phyloP scores from a whole-genome alignment of 2,888 invertebrate species.

The Agapostemon virescens region DNA sequence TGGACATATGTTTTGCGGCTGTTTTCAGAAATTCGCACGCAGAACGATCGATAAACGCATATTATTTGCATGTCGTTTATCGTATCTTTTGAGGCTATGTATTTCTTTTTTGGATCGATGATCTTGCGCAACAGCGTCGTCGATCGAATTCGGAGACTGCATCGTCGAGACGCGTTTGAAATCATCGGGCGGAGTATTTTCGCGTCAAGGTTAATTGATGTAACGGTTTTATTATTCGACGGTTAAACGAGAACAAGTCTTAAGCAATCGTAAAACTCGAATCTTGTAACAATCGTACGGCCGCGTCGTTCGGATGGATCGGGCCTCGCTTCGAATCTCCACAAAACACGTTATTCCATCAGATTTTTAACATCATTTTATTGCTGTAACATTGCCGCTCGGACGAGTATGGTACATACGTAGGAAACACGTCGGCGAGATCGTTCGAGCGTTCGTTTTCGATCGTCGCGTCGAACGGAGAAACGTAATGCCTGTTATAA shows the following conservation, averaged over 20 bases:
- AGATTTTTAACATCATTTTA: slow-evolving; percentile 22
- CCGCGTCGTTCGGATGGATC: not conserved
- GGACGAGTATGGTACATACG: not conserved
- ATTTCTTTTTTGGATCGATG: not conserved
- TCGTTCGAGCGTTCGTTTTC: not conserved
- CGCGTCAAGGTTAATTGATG: slow-evolving; percentile 56
- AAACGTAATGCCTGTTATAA: slow-evolving; percentile 25
- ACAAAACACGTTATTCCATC: slow-evolving; percentile 2
- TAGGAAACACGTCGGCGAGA: slow-evolving; percentile 4
- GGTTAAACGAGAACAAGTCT: slow-evolving; percentile 38
- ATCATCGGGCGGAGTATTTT: slow-evolving; percentile 44
- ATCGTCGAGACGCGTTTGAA: slow-evolving; percentile 19
- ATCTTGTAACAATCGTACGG: not conserved
- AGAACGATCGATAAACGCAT: not conserved
- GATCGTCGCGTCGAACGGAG: not conserved
- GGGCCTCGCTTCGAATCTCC: not conserved
- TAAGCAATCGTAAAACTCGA: slow-evolving; percentile 25
- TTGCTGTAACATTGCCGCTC: slow-evolving; percentile 1
- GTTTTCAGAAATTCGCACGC: slow-evolving; percentile 22
- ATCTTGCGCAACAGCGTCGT: slow-evolving; percentile 31
- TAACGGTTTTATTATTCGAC: slow-evolving; percentile 46
- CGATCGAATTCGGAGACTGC: slow-evolving; percentile 21
- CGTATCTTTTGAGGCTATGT: not conserved
- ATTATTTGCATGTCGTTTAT: not conserved
- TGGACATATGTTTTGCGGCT: slow-evolving; percentile 23